Evolutionary conservation across 2,888 invertebrate species (phyloP).

Genomic region (Nemotelus nigrinus): DNA sequence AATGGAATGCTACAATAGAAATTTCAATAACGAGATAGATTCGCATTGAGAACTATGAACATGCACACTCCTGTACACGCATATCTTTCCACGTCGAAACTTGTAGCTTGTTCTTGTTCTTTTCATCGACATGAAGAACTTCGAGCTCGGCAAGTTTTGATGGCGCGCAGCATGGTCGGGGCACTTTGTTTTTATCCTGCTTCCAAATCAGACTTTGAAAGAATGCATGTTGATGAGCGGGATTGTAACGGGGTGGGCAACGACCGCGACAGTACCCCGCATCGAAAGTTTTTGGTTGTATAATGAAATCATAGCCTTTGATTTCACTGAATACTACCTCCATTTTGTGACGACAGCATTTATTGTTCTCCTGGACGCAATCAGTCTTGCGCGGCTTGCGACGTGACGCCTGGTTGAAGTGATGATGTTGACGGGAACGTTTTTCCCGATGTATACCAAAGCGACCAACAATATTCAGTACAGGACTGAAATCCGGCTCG

Average conservation of each 20-base stretch:
- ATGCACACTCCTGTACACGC: slow-evolving; percentile 77
- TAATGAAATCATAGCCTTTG: slow-evolving; percentile 72
- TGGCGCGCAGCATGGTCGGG: slow-evolving; percentile 75
- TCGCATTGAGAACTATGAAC: slow-evolving; percentile 66
- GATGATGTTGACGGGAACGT: slow-evolving; percentile 53
- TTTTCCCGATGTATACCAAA: slow-evolving; percentile 55
- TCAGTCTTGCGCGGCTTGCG: slow-evolving; percentile 66
- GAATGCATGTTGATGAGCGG: slow-evolving; percentile 76
- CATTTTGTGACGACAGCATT: slow-evolving; percentile 75
- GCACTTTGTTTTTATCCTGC: slow-evolving; percentile 67
- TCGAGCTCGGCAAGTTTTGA: slow-evolving; percentile 73
- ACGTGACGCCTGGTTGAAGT: slow-evolving; percentile 47
- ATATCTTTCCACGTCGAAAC: slow-evolving; percentile 77
- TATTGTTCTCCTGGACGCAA: slow-evolving; percentile 68
- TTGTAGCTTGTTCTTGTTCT: slow-evolving; percentile 70
- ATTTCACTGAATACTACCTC: slow-evolving; percentile 74
- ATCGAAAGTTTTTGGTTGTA: slow-evolving; percentile 76
- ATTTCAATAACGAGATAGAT: background rate
- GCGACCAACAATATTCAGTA: slow-evolving; percentile 61
- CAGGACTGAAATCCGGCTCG: slow-evolving; percentile 55
- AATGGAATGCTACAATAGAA: slow-evolving; percentile 2
- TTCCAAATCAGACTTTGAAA: slow-evolving; percentile 75
- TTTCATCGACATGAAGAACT: slow-evolving; percentile 73
- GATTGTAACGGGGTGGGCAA: slow-evolving; percentile 75
- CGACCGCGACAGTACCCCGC: slow-evolving; percentile 77